These are phyloP conservation scores for Dendronephthya gigantea DNA, from an alignment of 64 coral and sea anemone species.

Conservation along the genomic window DNA sequence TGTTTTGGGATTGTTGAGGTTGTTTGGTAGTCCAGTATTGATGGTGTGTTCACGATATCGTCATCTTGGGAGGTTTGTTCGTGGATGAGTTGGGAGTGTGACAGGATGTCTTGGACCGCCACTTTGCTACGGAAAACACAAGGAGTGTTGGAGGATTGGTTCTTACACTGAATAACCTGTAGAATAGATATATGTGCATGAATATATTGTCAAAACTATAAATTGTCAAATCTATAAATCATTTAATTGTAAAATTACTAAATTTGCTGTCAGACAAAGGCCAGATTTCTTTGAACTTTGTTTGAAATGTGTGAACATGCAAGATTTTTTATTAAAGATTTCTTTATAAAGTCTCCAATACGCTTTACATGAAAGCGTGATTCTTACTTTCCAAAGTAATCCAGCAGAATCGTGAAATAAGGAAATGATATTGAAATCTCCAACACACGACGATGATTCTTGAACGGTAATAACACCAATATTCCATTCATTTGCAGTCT, in stretches of 20 bases:
- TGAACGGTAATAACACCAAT: not conserved
- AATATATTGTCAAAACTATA: no score
- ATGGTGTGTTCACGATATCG: not conserved
- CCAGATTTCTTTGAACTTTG: no score
- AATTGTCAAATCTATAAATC: no score
- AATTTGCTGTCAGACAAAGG: no score
- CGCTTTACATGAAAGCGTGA: not conserved
- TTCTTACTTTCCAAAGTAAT: not conserved
- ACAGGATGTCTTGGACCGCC: not conserved
- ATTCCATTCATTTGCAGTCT: not conserved
- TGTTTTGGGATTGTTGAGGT: not conserved
- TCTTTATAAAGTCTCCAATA: not conserved
- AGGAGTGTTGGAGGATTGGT: not conserved
- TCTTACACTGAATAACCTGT: not conserved
- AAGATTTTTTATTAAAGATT: no score
- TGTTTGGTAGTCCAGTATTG: not conserved
- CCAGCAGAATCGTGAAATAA: not conserved
- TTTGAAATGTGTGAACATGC: no score
- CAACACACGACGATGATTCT: not conserved
- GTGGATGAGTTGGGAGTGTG: conserved; percentile 1
- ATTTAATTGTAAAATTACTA: no score
- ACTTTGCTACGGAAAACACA: not conserved
- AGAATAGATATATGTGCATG: not conserved
- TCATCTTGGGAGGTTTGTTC: not conserved
- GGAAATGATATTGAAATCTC: not conserved